Evolutionary conservation across 30 jellyfish, hydroid and myxozoan species (phyloP), one percentile per base, ranked within the genome.

Genomic region (Rhopilema esculentum): DNA sequence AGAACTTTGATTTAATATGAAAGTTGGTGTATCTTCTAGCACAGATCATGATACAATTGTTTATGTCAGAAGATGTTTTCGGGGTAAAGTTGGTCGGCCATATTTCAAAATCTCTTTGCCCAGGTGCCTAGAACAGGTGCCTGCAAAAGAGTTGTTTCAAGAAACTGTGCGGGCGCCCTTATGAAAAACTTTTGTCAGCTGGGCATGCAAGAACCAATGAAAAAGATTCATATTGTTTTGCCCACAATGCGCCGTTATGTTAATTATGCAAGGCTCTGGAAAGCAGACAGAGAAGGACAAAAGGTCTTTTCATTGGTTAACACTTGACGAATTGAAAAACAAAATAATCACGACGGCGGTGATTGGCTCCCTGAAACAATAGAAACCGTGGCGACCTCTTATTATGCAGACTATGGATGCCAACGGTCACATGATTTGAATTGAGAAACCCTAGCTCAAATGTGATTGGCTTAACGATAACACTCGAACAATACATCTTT

Each of bases 201-300:
- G 83, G 48, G 65, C 83, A 21, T 20, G 66, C 83, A 57, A 21
- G 30, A 32, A 27, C 83, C 83, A 72, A 72, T 72, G 66, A 72
- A 72, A 72, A 64, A 72, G n/a, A 72, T 72, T 63, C 74, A 6
- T 2, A 40, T 40, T 40, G 9, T 40, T 40, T 2, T 40, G 57
- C 57, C 6, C 6, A 40, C 57, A 40, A 40, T 40, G 57, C n/a
- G 12, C 57, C 12, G 12, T 40, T 40, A 27, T 16, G 49, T 71
- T 25, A 71, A 71, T 71, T 71, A 71, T 71, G 82, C 82, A 71
- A 29, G 4, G 33, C 65, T 0, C 27, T 26, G 16, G 65, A 61
- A 71, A 67, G 66, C 9, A 71, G 28, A 71, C 82, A 26, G 66
- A 27, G 82, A 63, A 63, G 65, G 62, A 77, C 87, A 77, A 77